Percentiles rank a stretch among this genome's conserved stretches.
These are phyloP conservation scores for Potorous gilbertii DNA, from an alignment of 2,797 vertebrate genomes.

Conservation along the genomic window DNA sequence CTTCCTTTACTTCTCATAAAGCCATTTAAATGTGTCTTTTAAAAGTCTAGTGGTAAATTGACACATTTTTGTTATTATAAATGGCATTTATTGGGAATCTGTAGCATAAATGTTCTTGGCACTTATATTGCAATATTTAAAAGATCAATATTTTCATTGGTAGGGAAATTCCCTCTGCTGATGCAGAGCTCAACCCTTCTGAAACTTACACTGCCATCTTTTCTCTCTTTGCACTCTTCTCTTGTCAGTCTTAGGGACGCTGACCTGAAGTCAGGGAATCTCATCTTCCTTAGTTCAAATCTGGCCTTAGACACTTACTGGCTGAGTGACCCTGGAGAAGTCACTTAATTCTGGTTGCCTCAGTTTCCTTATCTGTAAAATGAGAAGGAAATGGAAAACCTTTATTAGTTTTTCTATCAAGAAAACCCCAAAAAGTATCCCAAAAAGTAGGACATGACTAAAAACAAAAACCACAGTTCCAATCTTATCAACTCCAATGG, in stretches of 20 bases:
- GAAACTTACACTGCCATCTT: not conserved
- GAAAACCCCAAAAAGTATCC: not conserved
- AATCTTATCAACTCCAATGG: not conserved
- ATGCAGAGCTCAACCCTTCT: not conserved
- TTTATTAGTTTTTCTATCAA: not conserved
- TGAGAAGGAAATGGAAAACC: not conserved
- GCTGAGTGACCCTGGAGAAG: not conserved
- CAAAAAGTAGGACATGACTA: not conserved
- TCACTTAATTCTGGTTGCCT: not conserved
- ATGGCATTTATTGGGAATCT: not conserved
- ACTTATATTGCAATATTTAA: not conserved
- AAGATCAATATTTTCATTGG: not conserved
- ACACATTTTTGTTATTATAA: not conserved
- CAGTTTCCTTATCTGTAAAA: not conserved
- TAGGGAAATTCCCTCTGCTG: not conserved
- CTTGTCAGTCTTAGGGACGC: not conserved
- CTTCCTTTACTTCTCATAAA: not conserved
- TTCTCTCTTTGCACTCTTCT: not conserved
- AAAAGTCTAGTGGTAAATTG: not conserved
- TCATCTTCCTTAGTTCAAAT: not conserved
- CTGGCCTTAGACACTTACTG: not conserved
- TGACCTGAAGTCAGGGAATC: not conserved
- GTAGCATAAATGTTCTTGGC: not conserved
- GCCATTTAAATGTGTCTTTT: not conserved
- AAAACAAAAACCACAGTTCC: not conserved